Evolutionary conservation across 2,888 invertebrate genomes (phyloP), one percentile per base, ranked within the genome.

Genomic region (Lasioglossum calceatum): DNA sequence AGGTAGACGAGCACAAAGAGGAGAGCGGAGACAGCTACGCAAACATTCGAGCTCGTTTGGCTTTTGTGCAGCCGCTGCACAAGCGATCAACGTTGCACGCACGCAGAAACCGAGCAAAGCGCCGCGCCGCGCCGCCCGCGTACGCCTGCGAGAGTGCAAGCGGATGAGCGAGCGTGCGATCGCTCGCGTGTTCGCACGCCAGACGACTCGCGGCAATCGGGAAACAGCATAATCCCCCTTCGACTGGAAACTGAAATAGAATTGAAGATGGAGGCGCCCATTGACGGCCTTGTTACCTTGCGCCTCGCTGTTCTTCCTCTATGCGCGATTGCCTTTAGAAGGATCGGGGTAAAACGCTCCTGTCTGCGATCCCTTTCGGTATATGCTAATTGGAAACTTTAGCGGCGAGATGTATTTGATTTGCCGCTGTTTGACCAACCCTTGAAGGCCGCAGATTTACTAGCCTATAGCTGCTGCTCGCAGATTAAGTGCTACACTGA

Each of bases 41-140:
- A 93, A 93, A 93, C 93, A 93, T 92, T 91, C 89, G 87, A 88
- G 89, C 91, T 92, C 91, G 89, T 91, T 93, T 89, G 87, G 89
- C 85, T 85, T 89, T 82, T 77, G 83, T 85, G 74, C 86, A 77
- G 88, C 77, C 92, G 91, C 77, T 87, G 75, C 81, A 77, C 85
- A 77, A 77, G 82, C 87, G 87, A 83, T 82, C 87, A 75, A 78
- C 80, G 90, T 74, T 82, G 81, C 84, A 84, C 84, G 79, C 88
- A 90, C 85, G 83, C 70, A 39, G 71, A 42, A 72, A 42, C 42
- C 36, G 71, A 44, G 72, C 72, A 76, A 78, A 47, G 79, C 72
- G 27, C 44, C 27, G 27, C 27, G 27, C 27, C 27, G 27, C 27
- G n/a, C 27, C 83, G 79, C 74, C 36, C 64, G 64, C 64, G 81